Evolutionary conservation across 2,113 vertebrate genomes (phyloP), one percentile per base, ranked within the genome.

Genomic region (Lampris incognitus): DNA sequence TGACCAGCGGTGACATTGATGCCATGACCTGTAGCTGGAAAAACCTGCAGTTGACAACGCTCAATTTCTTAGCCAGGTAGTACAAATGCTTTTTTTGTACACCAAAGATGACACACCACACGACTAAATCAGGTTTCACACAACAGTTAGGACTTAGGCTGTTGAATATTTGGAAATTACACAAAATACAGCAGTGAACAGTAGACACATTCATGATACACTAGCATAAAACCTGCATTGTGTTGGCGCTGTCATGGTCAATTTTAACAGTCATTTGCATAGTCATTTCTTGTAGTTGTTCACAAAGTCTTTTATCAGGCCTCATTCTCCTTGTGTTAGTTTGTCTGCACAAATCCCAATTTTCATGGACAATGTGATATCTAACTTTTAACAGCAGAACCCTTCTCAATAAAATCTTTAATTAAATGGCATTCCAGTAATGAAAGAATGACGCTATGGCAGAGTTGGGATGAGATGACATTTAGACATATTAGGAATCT

Each of bases 11-110:
- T 0, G 89, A 94, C 72, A 90, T 96, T 0, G 86, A 94, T 60
- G 93, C 91, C 46, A 97, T 98, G 97, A 95, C 93, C 73, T 99
- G 98, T 79, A 95, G 91, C 75, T 98, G 98, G 97, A 92, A 90
- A 56, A 90, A 79, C 88, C 83, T 56, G 76, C 92, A 41, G 57
- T 81, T 66, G 94, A 89, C 71, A 8, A 88, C 88, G 52, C 87
- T 94, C 71, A 89, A 82, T 56, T 83, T 98, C 41, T 55, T 67
- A 40, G 93, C 70, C 74, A 90, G 83, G 94, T 94, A 82, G 80
- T 24, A 24, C 24, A 24, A 24, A 0, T 24, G 24, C 24, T 24
- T 24, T 24, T 24, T 24, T 24, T 24, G 24, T 24, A 24, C 24
- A 24, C 24, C 24, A 24, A 24, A 24, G 24, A 24, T 24, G 24